Percentiles rank a stretch among this genome's conserved stretches.
phyloP scores from a whole-genome alignment of 1,140 invertebrate species.

The Hirudo medicinalis region DNA sequence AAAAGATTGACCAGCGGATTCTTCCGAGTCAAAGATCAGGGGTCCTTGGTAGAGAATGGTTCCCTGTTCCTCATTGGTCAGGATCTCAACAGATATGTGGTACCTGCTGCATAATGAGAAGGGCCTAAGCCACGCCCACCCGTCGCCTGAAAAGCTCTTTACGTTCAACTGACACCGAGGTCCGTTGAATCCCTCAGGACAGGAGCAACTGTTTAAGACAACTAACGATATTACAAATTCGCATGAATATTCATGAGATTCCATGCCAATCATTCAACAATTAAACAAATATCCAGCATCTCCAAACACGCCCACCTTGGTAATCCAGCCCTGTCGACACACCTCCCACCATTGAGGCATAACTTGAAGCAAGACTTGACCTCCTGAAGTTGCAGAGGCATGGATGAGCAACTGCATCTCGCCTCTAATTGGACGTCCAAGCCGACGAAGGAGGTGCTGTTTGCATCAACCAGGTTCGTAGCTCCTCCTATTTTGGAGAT shows the following conservation, averaged over 20 bases:
- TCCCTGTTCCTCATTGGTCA: constrained; percentile 67
- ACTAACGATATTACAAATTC: too few relatives aligned
- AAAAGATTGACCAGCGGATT: constrained; percentile 55
- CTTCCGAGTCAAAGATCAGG: constrained; percentile 53
- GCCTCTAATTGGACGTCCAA: constrained; percentile 73
- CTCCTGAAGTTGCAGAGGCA: constrained; percentile 26
- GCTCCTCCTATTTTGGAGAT: constrained; percentile 60
- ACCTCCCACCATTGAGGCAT: constrained; percentile 87
- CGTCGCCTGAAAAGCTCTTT: constrained; percentile 55
- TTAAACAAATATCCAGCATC: too few relatives aligned
- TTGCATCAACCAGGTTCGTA: constrained; percentile 89
- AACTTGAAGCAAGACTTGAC: constrained; percentile 70
- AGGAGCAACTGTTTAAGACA: constrained; percentile 54
- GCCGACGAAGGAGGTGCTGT: constrained; percentile 83
- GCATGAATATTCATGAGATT: too few relatives aligned
- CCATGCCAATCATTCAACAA: too few relatives aligned
- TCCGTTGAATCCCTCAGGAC: constrained; percentile 76
- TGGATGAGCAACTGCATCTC: constrained; percentile 50
- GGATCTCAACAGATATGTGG: constrained; percentile 84
- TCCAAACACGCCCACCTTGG: too few relatives aligned
- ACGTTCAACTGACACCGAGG: constrained; percentile 88
- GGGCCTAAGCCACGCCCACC: constrained; percentile 75
- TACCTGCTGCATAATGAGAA: constrained; percentile 88
- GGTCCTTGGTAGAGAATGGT: constrained; percentile 89
- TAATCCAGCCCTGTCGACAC: constrained; percentile 35